Base-by-base conservation (phyloP, 2,113 vertebrate genomes). In the Petaurus breviceps region DNA sequence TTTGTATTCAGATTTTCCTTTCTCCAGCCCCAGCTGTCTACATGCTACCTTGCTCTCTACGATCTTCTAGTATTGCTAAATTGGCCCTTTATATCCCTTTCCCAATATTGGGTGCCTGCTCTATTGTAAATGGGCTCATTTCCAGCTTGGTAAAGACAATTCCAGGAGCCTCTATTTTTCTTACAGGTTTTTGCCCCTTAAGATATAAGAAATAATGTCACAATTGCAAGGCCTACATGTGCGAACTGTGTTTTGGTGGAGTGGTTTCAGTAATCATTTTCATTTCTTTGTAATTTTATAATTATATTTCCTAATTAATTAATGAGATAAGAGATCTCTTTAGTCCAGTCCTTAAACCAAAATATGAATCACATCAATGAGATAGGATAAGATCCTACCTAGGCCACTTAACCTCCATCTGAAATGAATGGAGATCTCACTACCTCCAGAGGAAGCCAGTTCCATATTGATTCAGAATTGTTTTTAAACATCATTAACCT, bases 121-220 rank as follows among this genome's bases (percentile, higher is more conserved):
- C 84, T 91, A 77, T 31, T 49, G 55, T 8, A 1, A 0, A 25
- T 51, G n/a, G 31, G 25, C 12, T 16, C n/a, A 22, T 57, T 46
- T 91, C 24, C 26, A 49, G 89, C 2, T 43, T 51, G 10, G 28
- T 77, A 26, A n/a, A 43, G 52, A 8, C n/a, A n/a, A 19, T 1
- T 4, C 16, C 0, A 0, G 8, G 0, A 0, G 0, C 52, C 0
- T 0, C 0, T 0, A 0, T 25, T 49, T 89, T 55, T 55, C 54
- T 55, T 55, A 26, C 9, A 9, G 1, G 0, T n/a, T 22, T 12
- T 50, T 23, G 2, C 25, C 25, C 46, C 7, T 4, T 28, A 50
- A n/a, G 50, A 14, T 0, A 0, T 1, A 1, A 49, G 54, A 94
- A 3, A 26, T 3, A 24, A 14, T 31, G n/a, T 49, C 51, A 19